Conservation (phyloP, 2,888 invertebrate species). For the Nipponacmea schrenckii region DNA sequence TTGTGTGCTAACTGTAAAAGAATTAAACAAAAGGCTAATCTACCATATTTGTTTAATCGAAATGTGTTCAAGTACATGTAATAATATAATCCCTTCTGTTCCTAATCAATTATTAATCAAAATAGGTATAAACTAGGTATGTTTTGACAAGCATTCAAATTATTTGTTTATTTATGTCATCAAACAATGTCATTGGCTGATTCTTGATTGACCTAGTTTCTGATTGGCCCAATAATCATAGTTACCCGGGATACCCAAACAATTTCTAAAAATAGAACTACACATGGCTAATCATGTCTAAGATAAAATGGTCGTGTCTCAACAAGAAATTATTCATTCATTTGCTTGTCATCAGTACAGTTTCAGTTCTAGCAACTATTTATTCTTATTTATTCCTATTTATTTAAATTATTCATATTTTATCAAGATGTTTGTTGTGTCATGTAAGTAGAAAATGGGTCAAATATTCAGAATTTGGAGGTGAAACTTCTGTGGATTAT, state of each 20-base stretch:
- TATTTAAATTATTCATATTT: background rate
- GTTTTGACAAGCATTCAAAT: background rate
- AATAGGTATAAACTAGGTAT: background rate
- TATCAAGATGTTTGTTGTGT: background rate
- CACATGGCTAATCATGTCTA: constrained; percentile 6
- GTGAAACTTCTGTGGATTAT: too few species aligned
- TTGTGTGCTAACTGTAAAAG: too few species aligned
- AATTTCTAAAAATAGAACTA: background rate
- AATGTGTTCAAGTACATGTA: too few species aligned
- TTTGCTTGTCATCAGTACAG: background rate
- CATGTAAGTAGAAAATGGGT: too few species aligned
- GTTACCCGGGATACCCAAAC: background rate
- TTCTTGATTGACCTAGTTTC: background rate
- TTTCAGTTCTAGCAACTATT: background rate
- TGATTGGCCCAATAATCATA: background rate
- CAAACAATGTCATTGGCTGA: constrained; percentile 6
- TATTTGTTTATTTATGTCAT: background rate
- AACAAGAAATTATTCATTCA: constrained; percentile 11
- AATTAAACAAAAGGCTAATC: too few species aligned
- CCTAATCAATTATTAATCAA: too few species aligned
- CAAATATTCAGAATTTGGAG: too few species aligned
- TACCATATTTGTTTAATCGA: too few species aligned
- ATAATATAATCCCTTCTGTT: too few species aligned
- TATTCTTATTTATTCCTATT: background rate
- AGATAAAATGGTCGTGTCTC: constrained; percentile 10